Percentiles rank a stretch among this genome's conserved stretches.
phyloP scores from a whole-genome alignment of 2,113 vertebrate genomes.

The Porphyrio hochstetteri region DNA sequence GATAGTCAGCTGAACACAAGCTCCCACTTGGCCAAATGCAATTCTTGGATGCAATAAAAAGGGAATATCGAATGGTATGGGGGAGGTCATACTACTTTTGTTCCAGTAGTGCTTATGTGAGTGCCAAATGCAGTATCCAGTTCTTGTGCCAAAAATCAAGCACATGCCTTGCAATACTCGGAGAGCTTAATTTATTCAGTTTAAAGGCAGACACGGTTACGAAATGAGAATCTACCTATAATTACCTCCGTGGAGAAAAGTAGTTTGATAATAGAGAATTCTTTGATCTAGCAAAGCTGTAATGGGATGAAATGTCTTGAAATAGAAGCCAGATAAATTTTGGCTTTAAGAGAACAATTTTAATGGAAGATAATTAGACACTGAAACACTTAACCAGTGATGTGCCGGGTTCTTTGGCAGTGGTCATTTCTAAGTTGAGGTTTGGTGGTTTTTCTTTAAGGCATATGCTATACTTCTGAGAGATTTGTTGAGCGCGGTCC shows the following conservation, averaged over 20 bases:
- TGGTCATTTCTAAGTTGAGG: not conserved
- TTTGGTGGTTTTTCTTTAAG: not conserved
- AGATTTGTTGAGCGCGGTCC: not conserved
- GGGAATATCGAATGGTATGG: slow-evolving; percentile 30
- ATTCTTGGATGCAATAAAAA: slow-evolving; percentile 63
- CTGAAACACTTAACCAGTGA: not conserved
- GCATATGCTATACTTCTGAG: not conserved
- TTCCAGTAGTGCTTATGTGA: slow-evolving; percentile 42
- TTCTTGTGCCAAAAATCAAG: slow-evolving; percentile 35
- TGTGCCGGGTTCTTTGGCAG: not conserved
- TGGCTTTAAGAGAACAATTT: slow-evolving; percentile 8
- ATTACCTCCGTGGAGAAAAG: slow-evolving; percentile 24
- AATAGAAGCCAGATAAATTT: slow-evolving; percentile 15
- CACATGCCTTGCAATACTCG: not conserved
- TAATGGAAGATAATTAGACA: slow-evolving; percentile 16
- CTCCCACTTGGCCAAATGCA: slow-evolving; percentile 55
- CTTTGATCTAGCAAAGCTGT: slow-evolving; percentile 22
- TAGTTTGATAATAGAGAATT: slow-evolving; percentile 27
- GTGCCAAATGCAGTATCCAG: slow-evolving; percentile 47
- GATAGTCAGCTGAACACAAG: slow-evolving; percentile 26
- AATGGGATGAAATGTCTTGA: slow-evolving; percentile 16
- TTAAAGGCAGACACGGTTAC: not conserved
- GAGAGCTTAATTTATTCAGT: not conserved
- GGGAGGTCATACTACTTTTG: slow-evolving; percentile 45
- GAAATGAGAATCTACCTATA: slow-evolving; percentile 17